Base-by-base conservation (phyloP, 2,888 invertebrate genomes). In the Drosophila picticornis region DNA sequence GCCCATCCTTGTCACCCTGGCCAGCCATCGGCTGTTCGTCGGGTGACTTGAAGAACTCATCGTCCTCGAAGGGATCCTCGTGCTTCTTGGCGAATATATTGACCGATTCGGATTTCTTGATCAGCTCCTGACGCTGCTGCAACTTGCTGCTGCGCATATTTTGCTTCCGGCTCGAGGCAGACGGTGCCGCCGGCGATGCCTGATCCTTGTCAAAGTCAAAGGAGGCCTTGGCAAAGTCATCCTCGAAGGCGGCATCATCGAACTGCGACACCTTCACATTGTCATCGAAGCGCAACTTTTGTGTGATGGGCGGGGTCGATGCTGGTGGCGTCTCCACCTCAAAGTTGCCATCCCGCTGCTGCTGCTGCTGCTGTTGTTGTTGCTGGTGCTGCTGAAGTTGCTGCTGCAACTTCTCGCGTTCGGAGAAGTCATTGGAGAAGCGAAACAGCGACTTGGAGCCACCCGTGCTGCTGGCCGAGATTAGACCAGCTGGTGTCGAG, bases 1-100 rank as follows among this genome's bases (percentile, higher is more conserved):
- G 13, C 6, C 13, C 56, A 5, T 73, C 57, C 0, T 59, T 46
- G 46, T 25, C 73, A 27, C 59, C 74, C 25, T 76, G 74, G 66
- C 64, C 75, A 22, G 63, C 36, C 38, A 64, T 27, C 11, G 60
- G 62, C 72, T 55, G 64, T 40, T 82, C 88, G n/a, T 84, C 81
- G 31, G 85, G 91, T 29, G 91, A 91, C 64, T 95, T 96, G 91
- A 98, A 98, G 93, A 98, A 98, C 81, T 97, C 97, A 84, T 97
- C 97, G 62, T 97, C 97, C 82, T 97, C 98, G 90, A 98, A 98
- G 2, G 98, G 98, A 94, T 98, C 98, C 92, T 98, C 98, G 53
- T 95, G 95, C 90, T 97, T 97, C 59, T 97, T 95, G 6, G 96
- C 96, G 93, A 98, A 98, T 86, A 98, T 98, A 93, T 98, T 97